Base-by-base conservation (phyloP, 2,113 vertebrate species). In the Nothoprocta pentlandii region DNA sequence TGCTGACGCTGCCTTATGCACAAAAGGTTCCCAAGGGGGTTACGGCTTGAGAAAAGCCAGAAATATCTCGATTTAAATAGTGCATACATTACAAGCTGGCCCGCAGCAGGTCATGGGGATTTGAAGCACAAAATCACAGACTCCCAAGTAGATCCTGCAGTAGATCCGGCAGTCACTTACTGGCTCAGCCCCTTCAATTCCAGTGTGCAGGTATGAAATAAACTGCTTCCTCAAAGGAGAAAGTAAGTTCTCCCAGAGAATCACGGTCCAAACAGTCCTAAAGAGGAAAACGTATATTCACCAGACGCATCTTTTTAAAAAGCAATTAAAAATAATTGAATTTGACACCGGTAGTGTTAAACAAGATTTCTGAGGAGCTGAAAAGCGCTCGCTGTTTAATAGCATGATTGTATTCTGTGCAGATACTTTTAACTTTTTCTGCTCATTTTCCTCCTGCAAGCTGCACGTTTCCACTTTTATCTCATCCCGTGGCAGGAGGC, bases 311-410 rank as follows among this genome's bases (percentile, higher is more conserved):
- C 96, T 79, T 83, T 64, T 82, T 79, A 73, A 89, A 81, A 75
- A 89, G 56, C 84, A 92, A 92, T 96, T 95, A 89, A 89, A 94
- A 93, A 58, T 84, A 87, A 96, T 87, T 81, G 84, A 66, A n/a
- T 49, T 69, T 85, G 92, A 93, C 95, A 94, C 90, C 84, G 16
- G 21, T 8, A 79, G 84, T 3, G 3, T 85, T 56, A 85, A 93
- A 93, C 0, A 3, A 94, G 80, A 94, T 95, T 93, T 96, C 10
- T 62, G 56, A 73, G 84, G 78, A 81, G 68, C 66, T 62, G 71
- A 75, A 89, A 69, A 89, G 70, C 7, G 74, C 68, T 95, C 64
- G 9, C 47, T 2, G 2, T 80, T 87, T 89, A 81, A 92, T 89
- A 51, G 75, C 47, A 32, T 80, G 83, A 93, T 89, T 91, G 15